phyloP scores from a whole-genome alignment of 2,888 invertebrate genomes.

The Trachelus iudaicus region DNA sequence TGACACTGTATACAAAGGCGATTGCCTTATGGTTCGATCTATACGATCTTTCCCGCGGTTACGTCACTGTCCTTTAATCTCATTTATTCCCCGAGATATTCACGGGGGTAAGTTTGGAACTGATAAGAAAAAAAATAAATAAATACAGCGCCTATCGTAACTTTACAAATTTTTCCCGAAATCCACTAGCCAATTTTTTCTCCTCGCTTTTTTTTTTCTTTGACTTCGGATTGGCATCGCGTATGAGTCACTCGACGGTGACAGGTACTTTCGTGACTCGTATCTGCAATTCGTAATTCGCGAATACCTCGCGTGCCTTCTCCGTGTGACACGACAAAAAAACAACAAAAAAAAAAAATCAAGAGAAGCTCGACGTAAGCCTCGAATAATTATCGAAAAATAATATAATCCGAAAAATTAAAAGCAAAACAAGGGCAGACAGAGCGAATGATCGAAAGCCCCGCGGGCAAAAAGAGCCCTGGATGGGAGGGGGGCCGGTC shows the following conservation, averaged over 20 bases:
- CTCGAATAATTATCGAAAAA: background rate
- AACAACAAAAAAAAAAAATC: background rate
- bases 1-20: background rate
- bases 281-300: background rate
- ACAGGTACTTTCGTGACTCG: background rate
- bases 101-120: background rate
- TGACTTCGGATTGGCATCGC: background rate
- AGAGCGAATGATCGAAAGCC: background rate
- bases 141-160: background rate
- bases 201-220: accelerated
- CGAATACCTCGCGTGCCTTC: background rate
- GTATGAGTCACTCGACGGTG: background rate
- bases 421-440: background rate
- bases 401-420: background rate
- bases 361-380: background rate
- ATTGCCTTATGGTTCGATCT: background rate
- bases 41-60: background rate
- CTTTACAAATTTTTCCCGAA: background rate
- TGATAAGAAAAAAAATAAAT: background rate
- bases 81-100: background rate
- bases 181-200: too few relatives aligned
- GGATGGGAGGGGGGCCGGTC: too few relatives aligned
- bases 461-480: background rate
- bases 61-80: background rate
- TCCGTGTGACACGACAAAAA: too few relatives aligned